Base-by-base conservation (phyloP, 2,797 vertebrate species). In the Paratrypauchen microcephalus region DNA sequence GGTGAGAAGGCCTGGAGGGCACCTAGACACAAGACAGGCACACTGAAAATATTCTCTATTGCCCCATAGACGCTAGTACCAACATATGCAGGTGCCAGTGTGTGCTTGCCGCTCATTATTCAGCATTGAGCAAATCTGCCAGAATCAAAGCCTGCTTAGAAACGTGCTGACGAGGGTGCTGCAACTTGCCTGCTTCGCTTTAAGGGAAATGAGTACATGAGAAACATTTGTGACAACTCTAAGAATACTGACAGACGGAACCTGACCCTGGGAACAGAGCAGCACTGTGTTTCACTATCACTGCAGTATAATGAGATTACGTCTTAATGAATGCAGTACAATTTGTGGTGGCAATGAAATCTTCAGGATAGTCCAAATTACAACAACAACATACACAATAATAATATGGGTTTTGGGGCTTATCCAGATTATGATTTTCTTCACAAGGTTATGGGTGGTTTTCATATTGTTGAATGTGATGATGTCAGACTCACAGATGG, bases 261-360 rank as follows among this genome's bases (percentile, higher is more conserved):
- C 80, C 88, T 79, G 75, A 88, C 85, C 84, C 87, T 92, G 91
- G 86, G 90, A 92, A 90, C 39, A 26, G 6, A 39, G 72, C 52
- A n/a, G 72, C 23, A 45, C 56, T 57, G 66, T 55, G 67, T 39
- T 70, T 87, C 68, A 86, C 84, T 86, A 85, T 75, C 78, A 86
- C 83, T 59, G 62, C 75, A 60, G 59, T 75, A 71, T 69, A 69
- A 57, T 78, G 56, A 59, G 24, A 47, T 75, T 76, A 77, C 71
- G 64, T 70, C 6, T 21, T 63, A 47, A 45, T 63, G 8, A 63
- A 63, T 63, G 30, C 56, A 21, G 13, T 13, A 63, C 36, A 45
- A 45, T 7, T 36, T 60, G 54, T 23, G 21, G 23, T 56, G 21
- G 21, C 50, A 50, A 50, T 50, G 15, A 50, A 50, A 50, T 18